A percentile compares a stretch with the other conserved stretches of the same genome.
phyloP scores from a whole-genome alignment of 2,113 vertebrate genomes.

The Ursus arctos region DNA sequence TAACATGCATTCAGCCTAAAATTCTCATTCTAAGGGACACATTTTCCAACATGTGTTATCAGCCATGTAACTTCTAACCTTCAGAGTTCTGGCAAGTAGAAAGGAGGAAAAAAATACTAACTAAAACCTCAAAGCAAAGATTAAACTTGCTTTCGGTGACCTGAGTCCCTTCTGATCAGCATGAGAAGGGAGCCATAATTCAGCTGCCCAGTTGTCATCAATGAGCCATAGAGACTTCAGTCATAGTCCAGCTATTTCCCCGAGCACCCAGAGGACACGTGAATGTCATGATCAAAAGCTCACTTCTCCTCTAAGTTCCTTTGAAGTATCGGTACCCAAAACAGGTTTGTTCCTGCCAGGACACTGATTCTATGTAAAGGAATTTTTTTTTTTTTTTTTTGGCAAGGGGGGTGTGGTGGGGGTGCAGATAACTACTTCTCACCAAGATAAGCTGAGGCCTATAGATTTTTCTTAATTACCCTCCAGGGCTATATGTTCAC shows the following conservation, averaged over 20 bases:
- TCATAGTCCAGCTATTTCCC: not conserved
- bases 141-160: not conserved
- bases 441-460: not conserved
- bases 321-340: not conserved
- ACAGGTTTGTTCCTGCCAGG: not conserved
- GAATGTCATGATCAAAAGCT: not conserved
- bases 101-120: not conserved
- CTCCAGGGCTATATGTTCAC: not conserved
- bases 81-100: not conserved
- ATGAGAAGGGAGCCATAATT: not conserved
- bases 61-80: not conserved
- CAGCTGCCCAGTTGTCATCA: too few relatives aligned
- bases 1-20: not conserved
- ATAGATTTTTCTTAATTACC: not conserved
- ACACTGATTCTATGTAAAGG: not conserved
- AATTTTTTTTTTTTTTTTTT: not conserved
- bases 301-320: not conserved
- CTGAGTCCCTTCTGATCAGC: not conserved
- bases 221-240: not conserved
- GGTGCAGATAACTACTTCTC: not conserved
- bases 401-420: rapidly evolving
- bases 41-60: not conserved
- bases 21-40: not conserved
- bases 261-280: not conserved
- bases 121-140: not conserved